Conservation (phyloP, 2,888 invertebrate genomes). For the Agriopis leucophaearia region DNA sequence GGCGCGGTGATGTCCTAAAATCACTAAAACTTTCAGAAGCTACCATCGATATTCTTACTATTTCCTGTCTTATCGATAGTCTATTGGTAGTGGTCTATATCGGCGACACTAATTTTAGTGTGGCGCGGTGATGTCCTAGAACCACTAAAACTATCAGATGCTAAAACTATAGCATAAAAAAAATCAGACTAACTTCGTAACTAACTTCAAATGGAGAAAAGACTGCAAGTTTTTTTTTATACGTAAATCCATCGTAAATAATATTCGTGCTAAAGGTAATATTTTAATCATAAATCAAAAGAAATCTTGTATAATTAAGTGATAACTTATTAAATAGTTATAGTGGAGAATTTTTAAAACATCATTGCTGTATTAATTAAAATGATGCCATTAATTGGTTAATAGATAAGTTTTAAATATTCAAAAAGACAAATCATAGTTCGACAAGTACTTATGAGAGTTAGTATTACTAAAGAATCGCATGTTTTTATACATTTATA, state of each 20-base stretch:
- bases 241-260: conserved; percentile 11
- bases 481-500: conserved; percentile 79
- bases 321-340: conserved; percentile 56
- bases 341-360: not conserved
- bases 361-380: not conserved
- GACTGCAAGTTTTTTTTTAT: not conserved
- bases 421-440: conserved; percentile 43
- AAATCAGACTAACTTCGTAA: not conserved
- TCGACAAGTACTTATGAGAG: conserved; percentile 43
- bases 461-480: conserved; percentile 55
- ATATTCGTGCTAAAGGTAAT: conserved; percentile 1
- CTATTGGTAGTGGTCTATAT: too few relatives aligned
- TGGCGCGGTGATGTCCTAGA: not conserved
- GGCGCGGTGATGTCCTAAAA: not conserved
- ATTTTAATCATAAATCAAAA: conserved; percentile 7
- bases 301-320: conserved; percentile 38
- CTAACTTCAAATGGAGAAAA: not conserved
- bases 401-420: conserved; percentile 3
- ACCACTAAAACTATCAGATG: not conserved
- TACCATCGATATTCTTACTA: too few relatives aligned
- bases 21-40: not conserved
- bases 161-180: not conserved
- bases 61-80: not conserved
- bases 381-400: not conserved
- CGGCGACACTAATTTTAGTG: not conserved